Conservation (phyloP, 2,888 invertebrate species). For the Drosophila stalkeri region DNA sequence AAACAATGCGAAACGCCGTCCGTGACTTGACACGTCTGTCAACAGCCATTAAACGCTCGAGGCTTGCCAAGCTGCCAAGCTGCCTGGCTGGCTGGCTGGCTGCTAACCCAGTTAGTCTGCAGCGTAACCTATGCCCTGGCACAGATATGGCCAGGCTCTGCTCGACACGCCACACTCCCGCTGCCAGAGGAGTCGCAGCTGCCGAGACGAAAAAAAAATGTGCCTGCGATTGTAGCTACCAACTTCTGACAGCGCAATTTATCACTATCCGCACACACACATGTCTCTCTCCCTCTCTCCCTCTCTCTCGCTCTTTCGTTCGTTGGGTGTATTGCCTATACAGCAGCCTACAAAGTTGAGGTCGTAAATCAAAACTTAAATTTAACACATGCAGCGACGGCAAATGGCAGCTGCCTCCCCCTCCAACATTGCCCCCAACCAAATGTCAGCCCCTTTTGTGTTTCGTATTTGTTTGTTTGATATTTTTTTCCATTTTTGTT, state of each 20-base stretch:
- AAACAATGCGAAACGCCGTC: slow-evolving; percentile 55
- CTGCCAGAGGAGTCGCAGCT: slow-evolving; percentile 55
- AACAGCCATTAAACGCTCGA: slow-evolving; percentile 79
- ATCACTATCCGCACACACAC: slow-evolving; percentile 73
- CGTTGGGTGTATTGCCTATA: slow-evolving; percentile 64
- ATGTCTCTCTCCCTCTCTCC: slow-evolving; percentile 36
- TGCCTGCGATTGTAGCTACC: slow-evolving; percentile 75
- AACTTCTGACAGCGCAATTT: slow-evolving; percentile 84
- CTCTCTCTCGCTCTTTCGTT: slow-evolving; percentile 14
- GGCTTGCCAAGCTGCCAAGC: background rate
- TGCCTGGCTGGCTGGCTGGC: slow-evolving; percentile 53
- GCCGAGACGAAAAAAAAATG: slow-evolving; percentile 27
- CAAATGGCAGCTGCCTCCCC: slow-evolving; percentile 66
- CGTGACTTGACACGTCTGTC: slow-evolving; percentile 80
- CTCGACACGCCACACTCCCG: background rate
- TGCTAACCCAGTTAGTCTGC: slow-evolving; percentile 73
- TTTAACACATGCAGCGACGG: slow-evolving; percentile 80
- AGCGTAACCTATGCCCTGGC: slow-evolving; percentile 69
- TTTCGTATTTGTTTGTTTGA: slow-evolving; percentile 60
- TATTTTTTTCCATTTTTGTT: slow-evolving; percentile 16
- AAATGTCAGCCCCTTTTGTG: slow-evolving; percentile 59
- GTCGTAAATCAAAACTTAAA: slow-evolving; percentile 83
- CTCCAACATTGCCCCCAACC: background rate
- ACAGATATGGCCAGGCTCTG: slow-evolving; percentile 54
- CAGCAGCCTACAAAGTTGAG: slow-evolving; percentile 76